Evolutionary conservation across 2,888 invertebrate species (phyloP).

Genomic region (Volucella bombylans): DNA sequence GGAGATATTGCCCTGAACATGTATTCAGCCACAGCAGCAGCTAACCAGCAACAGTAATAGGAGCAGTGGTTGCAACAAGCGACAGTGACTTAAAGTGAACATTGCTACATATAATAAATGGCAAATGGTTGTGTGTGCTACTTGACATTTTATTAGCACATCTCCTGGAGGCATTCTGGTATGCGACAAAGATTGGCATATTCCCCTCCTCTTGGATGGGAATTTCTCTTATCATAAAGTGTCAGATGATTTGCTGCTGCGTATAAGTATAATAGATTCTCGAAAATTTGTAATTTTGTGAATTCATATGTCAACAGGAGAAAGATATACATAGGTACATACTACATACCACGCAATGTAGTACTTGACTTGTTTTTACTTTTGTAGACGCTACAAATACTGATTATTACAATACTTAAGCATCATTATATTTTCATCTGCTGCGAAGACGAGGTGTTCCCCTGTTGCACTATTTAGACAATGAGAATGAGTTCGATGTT

Average conservation of each 20-base stretch:
- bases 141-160: constrained; percentile 54
- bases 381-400: too few species aligned
- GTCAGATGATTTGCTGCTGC: neutral
- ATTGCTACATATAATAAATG: constrained; percentile 39
- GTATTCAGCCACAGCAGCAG: constrained; percentile 14
- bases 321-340: too few species aligned
- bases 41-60: too few species aligned
- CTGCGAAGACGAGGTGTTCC: too few species aligned
- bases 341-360: too few species aligned
- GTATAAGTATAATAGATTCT: too few species aligned
- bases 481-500: too few species aligned
- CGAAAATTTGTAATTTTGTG: neutral
- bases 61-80: constrained; percentile 29
- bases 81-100: constrained; percentile 37
- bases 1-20: constrained; percentile 54
- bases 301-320: neutral
- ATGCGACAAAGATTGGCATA: neutral
- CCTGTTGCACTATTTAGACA: too few species aligned
- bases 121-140: constrained; percentile 11
- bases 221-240: constrained; percentile 17
- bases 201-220: neutral
- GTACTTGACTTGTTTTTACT: too few species aligned
- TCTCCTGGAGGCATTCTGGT: constrained; percentile 8
- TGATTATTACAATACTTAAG: too few species aligned
- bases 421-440: too few species aligned